Evolutionary conservation across 2,113 vertebrate genomes (phyloP), one percentile per base, ranked within the genome.

Genomic region (Halichoerus grypus): DNA sequence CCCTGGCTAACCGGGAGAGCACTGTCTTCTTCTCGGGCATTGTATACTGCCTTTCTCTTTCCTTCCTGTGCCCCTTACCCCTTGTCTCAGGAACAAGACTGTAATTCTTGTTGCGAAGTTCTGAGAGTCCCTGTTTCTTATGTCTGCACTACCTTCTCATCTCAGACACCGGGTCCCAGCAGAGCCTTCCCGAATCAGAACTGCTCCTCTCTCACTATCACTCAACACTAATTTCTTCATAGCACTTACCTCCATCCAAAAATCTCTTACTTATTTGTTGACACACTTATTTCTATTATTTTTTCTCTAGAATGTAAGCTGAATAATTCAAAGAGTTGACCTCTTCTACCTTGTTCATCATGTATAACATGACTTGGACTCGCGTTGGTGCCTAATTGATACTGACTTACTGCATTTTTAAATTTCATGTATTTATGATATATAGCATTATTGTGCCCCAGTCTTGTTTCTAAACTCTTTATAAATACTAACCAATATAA

Each of bases 61-160:
- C 14, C 46, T 91, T 87, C 10, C 42, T 18, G 0, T 19, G 33
- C 3, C 33, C 3, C 2, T 3, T 9, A 0, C 5, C 14, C 5
- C 49, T 51, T 42, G 8, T 61, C n/a, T 53, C 26, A 9, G 21
- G 24, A 80, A 51, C 12, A 72, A 79, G 12, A 14, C 19, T n/a
- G 10, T 22, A 16, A 19, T 22, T 71, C 49, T 5, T 72, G 46
- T 14, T 13, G 5, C 5, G 21, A 9, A 63, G 13, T 36, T 49
- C 53, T 39, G 28, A 28, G 16, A 46, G 36, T 13, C 59, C 49
- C 9, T 49, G 0, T 36, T 93, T 61, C 26, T 51, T 14, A 39
- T n/a, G 16, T 13, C 77, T 74, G 14, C 18, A 26, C 9, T 24
- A 2, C 33, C 39, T 39, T 88, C 42, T 59, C 3, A 24, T n/a